A percentile compares a stretch with the other conserved stretches of the same genome.
phyloP scores from a whole-genome alignment of 2,888 invertebrate species.

The Melanostoma scalare region DNA sequence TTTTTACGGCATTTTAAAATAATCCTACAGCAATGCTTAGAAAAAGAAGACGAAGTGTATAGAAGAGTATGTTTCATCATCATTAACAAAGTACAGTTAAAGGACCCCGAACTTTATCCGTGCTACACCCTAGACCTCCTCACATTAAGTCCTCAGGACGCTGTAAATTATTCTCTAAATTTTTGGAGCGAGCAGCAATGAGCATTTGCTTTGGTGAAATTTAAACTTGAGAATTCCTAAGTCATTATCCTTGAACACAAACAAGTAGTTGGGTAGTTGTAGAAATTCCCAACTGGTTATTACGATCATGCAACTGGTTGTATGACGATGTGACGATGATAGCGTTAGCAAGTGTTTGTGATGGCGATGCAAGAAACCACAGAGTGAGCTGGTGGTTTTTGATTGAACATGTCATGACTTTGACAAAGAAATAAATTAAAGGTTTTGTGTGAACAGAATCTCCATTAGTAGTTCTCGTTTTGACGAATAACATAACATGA shows the following conservation, averaged over 20 bases:
- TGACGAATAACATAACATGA: too few relatives aligned
- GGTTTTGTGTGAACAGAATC: too few relatives aligned
- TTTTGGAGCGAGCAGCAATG: slow-evolving; percentile 45
- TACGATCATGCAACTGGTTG: slow-evolving; percentile 45
- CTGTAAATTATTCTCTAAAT: slow-evolving; percentile 60
- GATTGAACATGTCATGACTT: slow-evolving; percentile 30
- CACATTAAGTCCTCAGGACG: slow-evolving; percentile 19
- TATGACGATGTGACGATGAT: slow-evolving; percentile 15
- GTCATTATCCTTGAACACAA: slow-evolving; percentile 63
- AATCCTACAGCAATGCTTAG: slow-evolving; percentile 56
- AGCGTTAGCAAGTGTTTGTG: background rate
- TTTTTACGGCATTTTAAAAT: slow-evolving; percentile 66
- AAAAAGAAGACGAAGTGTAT: background rate
- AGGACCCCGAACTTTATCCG: background rate
- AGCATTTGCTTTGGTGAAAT: slow-evolving; percentile 48
- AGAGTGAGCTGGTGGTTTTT: slow-evolving; percentile 37
- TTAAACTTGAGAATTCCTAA: slow-evolving; percentile 59
- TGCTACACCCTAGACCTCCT: background rate
- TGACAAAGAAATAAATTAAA: slow-evolving; percentile 9
- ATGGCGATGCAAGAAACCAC: slow-evolving; percentile 29
- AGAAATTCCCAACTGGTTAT: slow-evolving; percentile 44
- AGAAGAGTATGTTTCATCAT: slow-evolving; percentile 50
- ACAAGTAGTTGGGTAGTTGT: background rate
- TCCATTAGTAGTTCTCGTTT: too few relatives aligned
- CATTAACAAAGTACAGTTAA: slow-evolving; percentile 48